Evolutionary conservation across 2,113 vertebrate genomes (phyloP).

Genomic region (Himantopus leucocephalus): DNA sequence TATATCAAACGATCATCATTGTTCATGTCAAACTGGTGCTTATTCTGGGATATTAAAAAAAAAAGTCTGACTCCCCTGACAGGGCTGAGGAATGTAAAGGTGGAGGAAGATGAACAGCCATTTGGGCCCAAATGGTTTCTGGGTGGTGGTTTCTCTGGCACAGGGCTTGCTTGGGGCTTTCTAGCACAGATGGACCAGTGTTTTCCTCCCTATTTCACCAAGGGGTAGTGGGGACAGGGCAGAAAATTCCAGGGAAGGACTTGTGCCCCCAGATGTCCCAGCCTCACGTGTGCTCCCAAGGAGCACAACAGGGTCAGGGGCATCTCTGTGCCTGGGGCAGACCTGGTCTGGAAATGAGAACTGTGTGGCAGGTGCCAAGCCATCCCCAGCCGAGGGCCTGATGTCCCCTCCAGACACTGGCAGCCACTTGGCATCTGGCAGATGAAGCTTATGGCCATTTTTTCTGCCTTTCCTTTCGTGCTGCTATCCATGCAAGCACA

Average conservation of each 20-base stretch:
- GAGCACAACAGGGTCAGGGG: neutral
- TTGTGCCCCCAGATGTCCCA: neutral
- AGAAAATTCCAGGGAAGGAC: neutral
- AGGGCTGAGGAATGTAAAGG: neutral
- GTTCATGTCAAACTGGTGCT: neutral
- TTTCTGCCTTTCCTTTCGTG: neutral
- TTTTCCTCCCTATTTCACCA: rapidly evolving
- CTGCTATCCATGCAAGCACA: neutral
- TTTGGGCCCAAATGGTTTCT: neutral
- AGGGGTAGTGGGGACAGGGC: neutral
- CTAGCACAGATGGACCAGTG: neutral
- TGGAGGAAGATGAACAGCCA: neutral
- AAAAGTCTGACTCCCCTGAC: neutral
- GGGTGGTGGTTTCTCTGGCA: neutral
- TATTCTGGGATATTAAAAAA: neutral
- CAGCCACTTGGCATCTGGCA: neutral
- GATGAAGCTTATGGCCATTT: neutral
- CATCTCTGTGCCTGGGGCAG: neutral
- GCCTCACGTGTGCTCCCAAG: rapidly evolving
- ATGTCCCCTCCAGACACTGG: rapidly evolving
- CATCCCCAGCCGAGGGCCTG: neutral
- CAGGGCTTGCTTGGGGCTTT: neutral
- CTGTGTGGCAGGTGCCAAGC: neutral
- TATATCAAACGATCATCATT: neutral
- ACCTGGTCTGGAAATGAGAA: neutral